A percentile compares a stretch with the other conserved stretches of the same genome.
Conservation (phyloP, 2,113 vertebrate genomes). For the Elachura formosa region DNA sequence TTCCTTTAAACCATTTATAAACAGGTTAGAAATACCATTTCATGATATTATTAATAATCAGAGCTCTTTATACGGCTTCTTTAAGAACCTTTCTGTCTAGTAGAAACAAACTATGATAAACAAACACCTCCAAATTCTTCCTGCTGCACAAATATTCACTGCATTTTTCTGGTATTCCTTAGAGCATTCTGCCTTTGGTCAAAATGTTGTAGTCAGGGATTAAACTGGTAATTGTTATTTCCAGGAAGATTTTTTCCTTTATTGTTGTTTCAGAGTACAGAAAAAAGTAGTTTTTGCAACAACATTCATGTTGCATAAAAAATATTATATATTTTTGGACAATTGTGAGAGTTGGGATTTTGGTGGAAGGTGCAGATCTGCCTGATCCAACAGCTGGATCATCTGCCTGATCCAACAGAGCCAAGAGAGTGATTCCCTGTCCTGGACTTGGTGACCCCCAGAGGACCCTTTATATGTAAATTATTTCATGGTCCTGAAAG, state of each 20-base stretch:
- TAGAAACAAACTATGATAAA: constrained; percentile 18
- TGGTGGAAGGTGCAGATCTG: neutral
- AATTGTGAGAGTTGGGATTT: neutral
- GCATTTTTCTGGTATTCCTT: constrained; percentile 18
- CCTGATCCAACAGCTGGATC: neutral
- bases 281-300: neutral
- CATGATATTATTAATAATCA: constrained; percentile 21
- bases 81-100: neutral
- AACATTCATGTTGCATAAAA: neutral
- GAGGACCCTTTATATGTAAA: neutral
- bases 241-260: neutral
- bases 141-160: neutral
- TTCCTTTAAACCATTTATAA: constrained; percentile 30
- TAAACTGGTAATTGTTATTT: neutral
- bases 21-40: neutral
- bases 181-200: constrained; percentile 8
- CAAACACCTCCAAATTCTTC: constrained; percentile 32
- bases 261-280: neutral
- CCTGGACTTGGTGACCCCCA: neutral
- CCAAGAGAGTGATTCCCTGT: neutral
- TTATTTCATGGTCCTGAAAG: neutral
- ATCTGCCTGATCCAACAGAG: neutral
- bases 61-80: neutral
- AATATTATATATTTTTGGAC: neutral
- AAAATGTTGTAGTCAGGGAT: neutral